phyloP scores from a whole-genome alignment of 2,797 vertebrate genomes.

The Manis pentadactyla region DNA sequence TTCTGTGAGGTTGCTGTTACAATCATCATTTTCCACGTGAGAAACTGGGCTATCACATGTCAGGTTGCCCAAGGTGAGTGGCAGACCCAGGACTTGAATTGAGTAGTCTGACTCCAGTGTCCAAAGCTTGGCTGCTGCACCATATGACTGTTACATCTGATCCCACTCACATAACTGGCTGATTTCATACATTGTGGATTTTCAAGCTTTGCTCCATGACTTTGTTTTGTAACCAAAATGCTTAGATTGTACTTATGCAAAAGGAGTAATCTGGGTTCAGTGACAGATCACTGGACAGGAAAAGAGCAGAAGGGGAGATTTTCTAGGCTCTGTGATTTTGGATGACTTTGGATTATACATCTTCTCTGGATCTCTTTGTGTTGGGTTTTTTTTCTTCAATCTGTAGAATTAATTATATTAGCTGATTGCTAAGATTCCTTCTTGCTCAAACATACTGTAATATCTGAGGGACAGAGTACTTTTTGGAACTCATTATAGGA shows the following conservation, averaged over 20 bases:
- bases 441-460: not conserved
- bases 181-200: not conserved
- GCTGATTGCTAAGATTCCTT: not conserved
- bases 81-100: not conserved
- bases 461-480: not conserved
- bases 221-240: slow-evolving; percentile 1
- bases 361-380: not conserved
- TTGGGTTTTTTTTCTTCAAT: not conserved
- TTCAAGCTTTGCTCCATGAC: not conserved
- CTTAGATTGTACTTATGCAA: not conserved
- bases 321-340: not conserved
- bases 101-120: not conserved
- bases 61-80: not conserved
- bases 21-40: not conserved
- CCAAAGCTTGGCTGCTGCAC: not conserved
- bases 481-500: not conserved
- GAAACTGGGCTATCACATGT: not conserved
- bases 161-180: not conserved
- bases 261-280: not conserved
- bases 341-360: not conserved
- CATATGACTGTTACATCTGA: accelerated
- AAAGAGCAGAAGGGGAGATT: not conserved
- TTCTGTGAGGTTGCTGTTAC: not conserved
- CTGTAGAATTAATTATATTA: not conserved
- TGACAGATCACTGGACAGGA: not conserved